phyloP scores from a whole-genome alignment of 2,888 invertebrate genomes.

The Agrotis ipsilon region DNA sequence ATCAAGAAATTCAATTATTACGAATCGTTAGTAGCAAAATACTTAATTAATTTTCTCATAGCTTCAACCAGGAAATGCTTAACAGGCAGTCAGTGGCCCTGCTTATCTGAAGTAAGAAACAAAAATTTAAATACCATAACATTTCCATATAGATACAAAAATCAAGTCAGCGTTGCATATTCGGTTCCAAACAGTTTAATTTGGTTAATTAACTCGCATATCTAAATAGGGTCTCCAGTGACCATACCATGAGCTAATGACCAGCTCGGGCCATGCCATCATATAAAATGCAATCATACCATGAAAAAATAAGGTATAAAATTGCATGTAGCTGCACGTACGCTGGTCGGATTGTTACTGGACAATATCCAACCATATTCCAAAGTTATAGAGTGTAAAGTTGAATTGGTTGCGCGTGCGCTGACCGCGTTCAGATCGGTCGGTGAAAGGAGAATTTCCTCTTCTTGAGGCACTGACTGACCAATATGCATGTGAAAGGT shows the following conservation, averaged over 20 bases:
- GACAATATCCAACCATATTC: slow-evolving; percentile 26
- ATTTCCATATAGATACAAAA: slow-evolving; percentile 25
- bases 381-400: slow-evolving; percentile 7
- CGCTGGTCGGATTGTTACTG: slow-evolving; percentile 65
- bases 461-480: slow-evolving; percentile 46
- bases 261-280: slow-evolving; percentile 12
- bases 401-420: slow-evolving; percentile 15
- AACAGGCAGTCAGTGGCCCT: neutral
- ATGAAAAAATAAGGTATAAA: neutral
- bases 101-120: neutral
- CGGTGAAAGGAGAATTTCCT: slow-evolving; percentile 75
- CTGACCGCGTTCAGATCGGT: slow-evolving; percentile 70
- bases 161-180: slow-evolving; percentile 46
- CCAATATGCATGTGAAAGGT: slow-evolving; percentile 55
- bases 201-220: slow-evolving; percentile 57
- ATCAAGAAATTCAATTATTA: too few relatives aligned
- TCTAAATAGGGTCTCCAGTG: slow-evolving; percentile 50
- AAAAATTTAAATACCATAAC: slow-evolving; percentile 2
- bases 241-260: slow-evolving; percentile 54
- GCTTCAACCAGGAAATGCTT: neutral
- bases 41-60: too few relatives aligned
- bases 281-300: slow-evolving; percentile 27
- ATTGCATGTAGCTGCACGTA: slow-evolving; percentile 15
- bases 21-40: too few relatives aligned
- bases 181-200: slow-evolving; percentile 53